Base-by-base conservation (phyloP, 2,797 vertebrate genomes). In the Leptoclinus maculatus region DNA sequence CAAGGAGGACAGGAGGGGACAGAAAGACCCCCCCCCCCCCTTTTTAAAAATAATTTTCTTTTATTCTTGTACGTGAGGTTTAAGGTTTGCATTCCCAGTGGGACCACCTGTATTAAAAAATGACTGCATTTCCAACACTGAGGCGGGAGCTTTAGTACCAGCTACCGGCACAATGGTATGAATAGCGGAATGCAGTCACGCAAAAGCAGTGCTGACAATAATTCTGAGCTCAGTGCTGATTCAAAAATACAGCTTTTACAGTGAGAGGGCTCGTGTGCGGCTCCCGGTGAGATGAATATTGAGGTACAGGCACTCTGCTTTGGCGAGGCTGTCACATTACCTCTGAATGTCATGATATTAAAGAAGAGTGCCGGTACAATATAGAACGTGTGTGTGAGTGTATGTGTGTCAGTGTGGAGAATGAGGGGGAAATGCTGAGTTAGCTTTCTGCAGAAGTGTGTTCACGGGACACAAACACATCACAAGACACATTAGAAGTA, bases 381-480 rank as follows among this genome's bases (percentile, higher is more conserved):
- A 38, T 41, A 71, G 64, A 71, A 79, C 47, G 41, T 23, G 68
- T 56, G 60, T 39, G 71, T 49, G 71, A 34, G 34, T 34, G 47
- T 16, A 41, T 39, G 47, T 49, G 65, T 34, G 78, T 51, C 38
- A 51, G 51, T 29, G 43, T 51, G 56, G 1, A 17, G 21, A 73
- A 45, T 27, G 6, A 27, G 53, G 51, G 49, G 13, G 65, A 66
- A 84, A 5, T 49, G 87, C 83, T 87, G 76, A 83, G 74, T 67
- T 71, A 60, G 82, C 69, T 72, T 60, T 76, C 68, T 75, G 70
- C 54, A 67, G 58, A 70, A 76, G 65, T 68, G 73, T 74, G 64
- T 85, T 80, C 67, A 78, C 51, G 64, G 67, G 59, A 85, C 78
- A 73, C 72, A 83, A 83, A 82, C 76, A 57, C 74, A 72, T 83